Base-by-base conservation (phyloP, 35 echinoderm and acorn worm species). In the Anneissia japonica region DNA sequence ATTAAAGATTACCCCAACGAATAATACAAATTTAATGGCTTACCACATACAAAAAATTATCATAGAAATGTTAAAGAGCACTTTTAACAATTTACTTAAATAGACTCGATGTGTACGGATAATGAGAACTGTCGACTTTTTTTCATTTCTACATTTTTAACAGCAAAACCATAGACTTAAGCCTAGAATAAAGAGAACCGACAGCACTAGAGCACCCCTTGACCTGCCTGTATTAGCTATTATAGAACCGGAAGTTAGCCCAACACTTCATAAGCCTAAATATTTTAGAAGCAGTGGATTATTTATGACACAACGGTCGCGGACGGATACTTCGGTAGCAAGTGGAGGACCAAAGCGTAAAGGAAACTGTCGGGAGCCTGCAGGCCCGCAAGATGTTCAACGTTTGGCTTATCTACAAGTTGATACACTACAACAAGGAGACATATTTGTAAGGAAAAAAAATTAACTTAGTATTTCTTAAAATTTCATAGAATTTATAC, bases 291-390 rank as follows among this genome's bases (percentile, higher is more conserved):
- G 37, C 3, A 35, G 9, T 6, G 4, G 4, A 23, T 23, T 40
- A 30, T 81, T 81, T 39, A 81, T 81, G 79, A 81, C 79, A n/a
- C 79, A 81, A 37, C 7, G 79, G 38, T 36, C 79, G 3, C 38
- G 79, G 28, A 81, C 79, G 10, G 79, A 81, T 0, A 5, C 31
- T 14, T 39, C 51, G 1, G 11, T 23, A 1, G 26, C 10, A 64
- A 23, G 10, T 2, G 26, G 51, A 3, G 1, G 21, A 64, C 19
- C 51, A 64, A 64, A 64, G 51, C 51, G 51, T 4, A 43, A 43
- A 43, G 40, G 40, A 19, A n/a, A n/a, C n/a, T n/a, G n/a, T n/a
- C 16, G 38, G 26, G 37, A 81, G 21, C 35, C 9, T 28, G 36
- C 23, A 29, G 4, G 21, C 0, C 23, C 26, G 29, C 23, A 76